Evolutionary conservation across 64 coral and sea anemone species (phyloP).

Genomic region (Dendronephthya gigantea): DNA sequence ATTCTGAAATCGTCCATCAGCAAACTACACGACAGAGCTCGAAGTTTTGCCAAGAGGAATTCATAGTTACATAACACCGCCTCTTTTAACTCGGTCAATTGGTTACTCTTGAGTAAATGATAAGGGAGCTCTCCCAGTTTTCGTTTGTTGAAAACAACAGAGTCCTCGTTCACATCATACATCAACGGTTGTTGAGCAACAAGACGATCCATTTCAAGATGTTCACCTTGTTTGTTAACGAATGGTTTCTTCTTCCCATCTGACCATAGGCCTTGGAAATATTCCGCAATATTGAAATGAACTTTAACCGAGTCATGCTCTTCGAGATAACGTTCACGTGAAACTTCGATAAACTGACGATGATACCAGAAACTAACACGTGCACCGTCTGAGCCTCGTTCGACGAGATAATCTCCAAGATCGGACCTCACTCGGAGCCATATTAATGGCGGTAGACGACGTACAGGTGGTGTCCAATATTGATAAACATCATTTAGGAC

Average conservation of each 20-base stretch:
- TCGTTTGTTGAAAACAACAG: slow-evolving; percentile 68
- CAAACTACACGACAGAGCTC: slow-evolving; percentile 40
- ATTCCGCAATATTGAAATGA: slow-evolving; percentile 75
- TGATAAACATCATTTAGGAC: slow-evolving; percentile 96
- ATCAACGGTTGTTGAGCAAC: slow-evolving; percentile 68
- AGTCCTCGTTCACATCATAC: slow-evolving; percentile 51
- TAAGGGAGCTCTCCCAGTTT: slow-evolving; percentile 85
- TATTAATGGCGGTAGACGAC: slow-evolving; percentile 68
- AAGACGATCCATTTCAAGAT: slow-evolving; percentile 56
- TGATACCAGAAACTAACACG: slow-evolving; percentile 96
- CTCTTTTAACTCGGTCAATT: slow-evolving; percentile 46
- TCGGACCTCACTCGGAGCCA: slow-evolving; percentile 88
- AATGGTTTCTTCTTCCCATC: slow-evolving; percentile 65
- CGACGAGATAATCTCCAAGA: slow-evolving; percentile 85
- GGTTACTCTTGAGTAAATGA: slow-evolving; percentile 57
- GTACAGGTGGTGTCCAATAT: slow-evolving; percentile 86
- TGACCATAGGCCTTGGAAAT: slow-evolving; percentile 72
- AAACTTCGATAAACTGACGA: slow-evolving; percentile 90
- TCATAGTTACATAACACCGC: slow-evolving; percentile 78
- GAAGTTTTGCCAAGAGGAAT: slow-evolving; percentile 67
- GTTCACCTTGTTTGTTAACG: slow-evolving; percentile 56
- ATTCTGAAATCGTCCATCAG: slow-evolving; percentile 61
- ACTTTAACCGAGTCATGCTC: slow-evolving; percentile 43
- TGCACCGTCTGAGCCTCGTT: slow-evolving; percentile 76
- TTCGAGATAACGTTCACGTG: slow-evolving; percentile 61